phyloP scores from a whole-genome alignment of 2,888 invertebrate genomes.

The Drosophila antonietae region DNA sequence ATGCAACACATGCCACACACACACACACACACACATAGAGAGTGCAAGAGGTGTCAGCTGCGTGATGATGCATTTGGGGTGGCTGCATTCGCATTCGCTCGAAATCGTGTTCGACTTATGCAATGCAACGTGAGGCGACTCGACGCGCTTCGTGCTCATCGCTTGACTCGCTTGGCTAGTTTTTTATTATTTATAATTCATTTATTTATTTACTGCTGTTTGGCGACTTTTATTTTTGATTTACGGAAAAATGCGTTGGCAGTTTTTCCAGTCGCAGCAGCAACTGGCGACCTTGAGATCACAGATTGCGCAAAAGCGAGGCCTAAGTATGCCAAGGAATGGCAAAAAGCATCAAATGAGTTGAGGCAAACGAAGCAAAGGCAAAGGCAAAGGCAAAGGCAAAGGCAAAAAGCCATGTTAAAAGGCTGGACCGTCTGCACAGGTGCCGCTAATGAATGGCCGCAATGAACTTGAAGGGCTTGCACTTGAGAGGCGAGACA shows the following conservation, averaged over 20 bases:
- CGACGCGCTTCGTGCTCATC: conserved; percentile 23
- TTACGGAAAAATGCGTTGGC: conserved; percentile 32
- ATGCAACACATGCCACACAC: conserved; percentile 36
- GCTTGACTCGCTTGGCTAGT: conserved; percentile 48
- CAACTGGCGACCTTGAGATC: conserved; percentile 42
- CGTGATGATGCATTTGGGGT: conserved; percentile 51
- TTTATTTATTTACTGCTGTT: conserved; percentile 15
- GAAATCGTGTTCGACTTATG: conserved; percentile 75
- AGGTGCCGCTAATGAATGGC: conserved; percentile 16
- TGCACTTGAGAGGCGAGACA: not conserved
- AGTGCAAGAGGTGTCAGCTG: conserved; percentile 11
- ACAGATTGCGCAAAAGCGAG: conserved; percentile 52
- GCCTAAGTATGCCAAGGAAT: conserved; percentile 57
- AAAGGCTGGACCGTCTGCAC: not conserved
- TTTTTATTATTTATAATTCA: conserved; percentile 10
- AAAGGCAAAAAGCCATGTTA: not conserved
- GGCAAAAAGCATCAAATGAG: not conserved
- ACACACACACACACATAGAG: conserved; percentile 3
- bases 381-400: not conserved
- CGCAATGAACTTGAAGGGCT: conserved; percentile 44
- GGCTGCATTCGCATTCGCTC: conserved; percentile 19
- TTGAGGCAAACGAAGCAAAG: not conserved
- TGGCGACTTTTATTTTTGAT: conserved; percentile 48
- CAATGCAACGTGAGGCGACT: conserved; percentile 51
- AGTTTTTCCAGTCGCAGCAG: conserved; percentile 11